Evolutionary conservation across 2,888 invertebrate genomes (phyloP), one percentile per base, ranked within the genome.

Genomic region (Philaethria dido): DNA sequence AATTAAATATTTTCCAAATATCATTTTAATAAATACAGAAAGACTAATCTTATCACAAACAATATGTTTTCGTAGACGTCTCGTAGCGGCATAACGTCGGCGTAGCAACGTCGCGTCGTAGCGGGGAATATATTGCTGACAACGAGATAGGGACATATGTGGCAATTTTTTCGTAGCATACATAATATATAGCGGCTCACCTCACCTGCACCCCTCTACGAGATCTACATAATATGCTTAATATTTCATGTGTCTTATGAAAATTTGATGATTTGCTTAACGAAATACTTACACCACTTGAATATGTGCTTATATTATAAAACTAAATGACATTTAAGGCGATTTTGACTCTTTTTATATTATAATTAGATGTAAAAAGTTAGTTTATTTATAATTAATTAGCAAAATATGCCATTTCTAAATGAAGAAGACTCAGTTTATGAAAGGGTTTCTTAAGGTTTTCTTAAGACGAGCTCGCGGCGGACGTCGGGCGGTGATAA

Each of bases 111-210:
- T 29, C 33, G 29, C 22, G n/a, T 29, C 33, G 29, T 52, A 52
- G 16, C 16, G 6, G 1, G 16, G 16, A 60, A 45, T 44, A 45
- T 45, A 18, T 60, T 45, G 25, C 59, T 44, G 22, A 29, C 29
- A 29, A 18, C 29, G 2, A 25, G 29, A 16, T 29, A 20, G 20
- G 42, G 42, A 59, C 59, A 50, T 50, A 65, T 65, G 50, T 50
- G 5, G 57, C 4, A 25, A n/a, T 25, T 42, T 42, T 59, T 57
- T 57, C 20, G 48, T 25, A 29, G 29, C 64, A 59, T 65, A 50
- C 64, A 65, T 65, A 52, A 60, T 60, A 55, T 64, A 64, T 47
- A 44, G 47, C 13, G 25, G 25, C 60, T 60, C 33, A 18, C 29
- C 60, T 39, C 63, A 59, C 59, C 64, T 60, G 42, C 50, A 57